Conservation (phyloP, 2,797 vertebrate species). For the Poecilia wingei region DNA sequence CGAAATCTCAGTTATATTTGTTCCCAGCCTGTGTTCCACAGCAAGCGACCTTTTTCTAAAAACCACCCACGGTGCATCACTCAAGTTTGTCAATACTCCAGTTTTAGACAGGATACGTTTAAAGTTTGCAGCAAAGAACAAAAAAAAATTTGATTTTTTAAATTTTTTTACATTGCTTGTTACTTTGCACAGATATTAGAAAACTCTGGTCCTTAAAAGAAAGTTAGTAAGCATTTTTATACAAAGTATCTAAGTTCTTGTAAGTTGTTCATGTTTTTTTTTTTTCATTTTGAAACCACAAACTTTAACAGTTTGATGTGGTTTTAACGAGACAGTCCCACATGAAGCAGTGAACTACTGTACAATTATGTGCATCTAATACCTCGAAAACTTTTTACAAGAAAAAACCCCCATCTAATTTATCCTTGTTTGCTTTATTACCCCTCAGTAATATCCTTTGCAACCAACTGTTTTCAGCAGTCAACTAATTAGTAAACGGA, state of each 20-base stretch:
- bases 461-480: neutral
- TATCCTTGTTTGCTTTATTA: neutral
- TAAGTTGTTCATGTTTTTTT: neutral
- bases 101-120: neutral
- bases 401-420: neutral
- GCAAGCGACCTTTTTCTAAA: slow-evolving; percentile 16
- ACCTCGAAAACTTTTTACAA: neutral
- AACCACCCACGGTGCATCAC: neutral
- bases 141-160: neutral
- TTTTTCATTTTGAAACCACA: neutral
- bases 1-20: slow-evolving; percentile 6
- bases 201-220: neutral
- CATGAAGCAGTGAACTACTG: neutral
- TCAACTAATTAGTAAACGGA: too few species aligned
- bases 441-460: too few species aligned
- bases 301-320: neutral
- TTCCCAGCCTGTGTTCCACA: slow-evolving; percentile 7
- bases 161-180: neutral
- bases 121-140: neutral
- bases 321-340: neutral
- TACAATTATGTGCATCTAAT: neutral
- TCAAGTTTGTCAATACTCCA: neutral
- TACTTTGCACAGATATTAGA: neutral
- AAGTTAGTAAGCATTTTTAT: neutral
- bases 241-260: neutral